A percentile compares a stretch with the other conserved stretches of the same genome.
Evolutionary conservation across 2,113 vertebrate genomes (phyloP).

Genomic region (Eptesicus fuscus): DNA sequence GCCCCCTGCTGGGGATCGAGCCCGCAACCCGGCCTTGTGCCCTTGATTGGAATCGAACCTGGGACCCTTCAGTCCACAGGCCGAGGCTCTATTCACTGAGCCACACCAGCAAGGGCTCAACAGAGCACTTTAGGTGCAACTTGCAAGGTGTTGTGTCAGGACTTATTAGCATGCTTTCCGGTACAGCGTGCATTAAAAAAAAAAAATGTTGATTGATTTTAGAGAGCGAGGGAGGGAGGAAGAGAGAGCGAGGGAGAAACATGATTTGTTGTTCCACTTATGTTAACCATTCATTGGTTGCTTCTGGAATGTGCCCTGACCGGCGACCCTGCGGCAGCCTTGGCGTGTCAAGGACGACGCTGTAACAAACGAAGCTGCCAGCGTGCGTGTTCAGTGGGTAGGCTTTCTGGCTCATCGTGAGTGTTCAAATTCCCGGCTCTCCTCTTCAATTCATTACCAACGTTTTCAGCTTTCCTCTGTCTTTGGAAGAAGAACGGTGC

Average conservation of each 20-base stretch:
- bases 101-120: not conserved
- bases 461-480: not conserved
- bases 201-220: not conserved
- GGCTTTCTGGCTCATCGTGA: not conserved
- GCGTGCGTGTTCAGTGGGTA: too few relatives aligned
- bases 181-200: rapidly evolving
- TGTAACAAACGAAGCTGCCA: too few relatives aligned
- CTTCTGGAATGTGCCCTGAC: not conserved
- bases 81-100: too few relatives aligned
- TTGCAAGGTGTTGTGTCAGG: not conserved
- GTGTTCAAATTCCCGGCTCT: not conserved
- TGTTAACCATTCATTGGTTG: not conserved
- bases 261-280: not conserved
- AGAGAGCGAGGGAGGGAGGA: not conserved
- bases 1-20: too few relatives aligned
- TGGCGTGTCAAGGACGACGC: too few relatives aligned
- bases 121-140: not conserved
- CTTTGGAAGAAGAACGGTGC: not conserved
- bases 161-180: rapidly evolving
- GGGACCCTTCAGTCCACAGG: too few relatives aligned
- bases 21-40: too few relatives aligned
- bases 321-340: too few relatives aligned
- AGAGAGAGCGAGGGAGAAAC: not conserved
- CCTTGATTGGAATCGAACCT: too few relatives aligned
- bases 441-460: not conserved